Evolutionary conservation across 2,113 vertebrate genomes (phyloP).

Genomic region (Sakesphorus luctuosus): DNA sequence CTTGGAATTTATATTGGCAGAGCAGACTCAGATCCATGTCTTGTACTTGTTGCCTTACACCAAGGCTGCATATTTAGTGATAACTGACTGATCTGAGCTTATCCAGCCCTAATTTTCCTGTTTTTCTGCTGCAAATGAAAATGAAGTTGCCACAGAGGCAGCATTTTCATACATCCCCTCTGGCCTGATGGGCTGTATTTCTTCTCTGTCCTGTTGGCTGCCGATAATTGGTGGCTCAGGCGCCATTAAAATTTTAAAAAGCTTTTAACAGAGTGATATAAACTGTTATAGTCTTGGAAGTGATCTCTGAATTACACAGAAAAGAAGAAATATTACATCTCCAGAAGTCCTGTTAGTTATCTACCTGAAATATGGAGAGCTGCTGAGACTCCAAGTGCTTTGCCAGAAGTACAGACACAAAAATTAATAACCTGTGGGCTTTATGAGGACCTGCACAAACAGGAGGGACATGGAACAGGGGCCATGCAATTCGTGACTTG

Average conservation of each 20-base stretch:
- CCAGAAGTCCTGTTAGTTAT: not conserved
- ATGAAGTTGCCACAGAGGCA: not conserved
- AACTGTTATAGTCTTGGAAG: not conserved
- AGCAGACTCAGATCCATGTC: fast-evolving
- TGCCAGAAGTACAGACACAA: not conserved
- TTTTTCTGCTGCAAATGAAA: not conserved
- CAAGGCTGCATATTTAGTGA: not conserved
- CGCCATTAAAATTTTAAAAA: not conserved
- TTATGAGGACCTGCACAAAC: not conserved
- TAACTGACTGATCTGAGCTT: not conserved
- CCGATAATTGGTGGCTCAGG: not conserved
- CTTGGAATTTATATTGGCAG: no score
- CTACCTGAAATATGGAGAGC: not conserved
- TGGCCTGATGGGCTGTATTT: not conserved
- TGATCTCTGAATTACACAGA: not conserved
- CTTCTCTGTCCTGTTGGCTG: not conserved
- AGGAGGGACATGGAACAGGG: not conserved
- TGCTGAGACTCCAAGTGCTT: not conserved
- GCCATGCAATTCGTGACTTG: not conserved
- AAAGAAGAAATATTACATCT: not conserved
- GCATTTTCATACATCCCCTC: not conserved
- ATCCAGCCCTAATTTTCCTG: not conserved
- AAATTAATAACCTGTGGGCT: not conserved
- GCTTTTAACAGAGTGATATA: not conserved
- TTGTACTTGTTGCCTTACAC: not conserved